A percentile compares a stretch with the other conserved stretches of the same genome.
phyloP scores from a whole-genome alignment of 2,888 invertebrate genomes.

The Branchipolynoe longqiensis region DNA sequence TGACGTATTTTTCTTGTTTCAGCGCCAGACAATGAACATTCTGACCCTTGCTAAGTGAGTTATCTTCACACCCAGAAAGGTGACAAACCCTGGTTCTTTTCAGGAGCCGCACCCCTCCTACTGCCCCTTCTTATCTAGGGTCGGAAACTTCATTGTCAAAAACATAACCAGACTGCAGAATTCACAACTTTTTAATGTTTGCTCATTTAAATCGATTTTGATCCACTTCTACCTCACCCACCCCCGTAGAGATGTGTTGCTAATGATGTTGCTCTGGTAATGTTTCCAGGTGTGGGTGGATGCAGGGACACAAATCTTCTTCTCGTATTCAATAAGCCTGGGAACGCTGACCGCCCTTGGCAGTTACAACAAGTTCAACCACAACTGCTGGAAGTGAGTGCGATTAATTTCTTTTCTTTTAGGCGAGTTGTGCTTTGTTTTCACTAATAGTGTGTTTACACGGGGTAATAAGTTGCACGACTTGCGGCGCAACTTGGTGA shows the following conservation, averaged over 20 bases:
- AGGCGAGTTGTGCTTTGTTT: not conserved
- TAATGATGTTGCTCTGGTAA: not conserved
- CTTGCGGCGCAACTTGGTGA: too few relatives aligned
- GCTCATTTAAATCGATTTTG: conserved; percentile 45
- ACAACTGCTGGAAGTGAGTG: conserved; percentile 66
- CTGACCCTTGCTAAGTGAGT: conserved; percentile 32
- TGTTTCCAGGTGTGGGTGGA: conserved; percentile 64
- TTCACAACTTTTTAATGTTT: not conserved
- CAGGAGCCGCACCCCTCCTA: conserved; percentile 20
- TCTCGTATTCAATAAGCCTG: conserved; percentile 85
- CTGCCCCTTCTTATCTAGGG: conserved; percentile 2
- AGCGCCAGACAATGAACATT: conserved; percentile 52
- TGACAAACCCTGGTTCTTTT: conserved; percentile 33
- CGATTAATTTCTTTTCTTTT: not conserved
- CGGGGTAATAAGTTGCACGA: too few relatives aligned
- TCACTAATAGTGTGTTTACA: too few relatives aligned
- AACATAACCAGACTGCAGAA: conserved; percentile 36
- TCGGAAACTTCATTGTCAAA: conserved; percentile 47
- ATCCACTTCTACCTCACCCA: conserved; percentile 1
- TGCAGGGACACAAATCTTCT: conserved; percentile 84
- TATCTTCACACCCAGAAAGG: not conserved
- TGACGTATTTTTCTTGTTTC: conserved; percentile 39
- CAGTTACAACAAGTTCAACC: conserved; percentile 68
- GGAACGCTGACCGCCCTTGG: conserved; percentile 84
- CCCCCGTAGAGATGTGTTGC: not conserved